Percentiles rank a stretch among this genome's conserved stretches.
Evolutionary conservation across 2,888 invertebrate species (phyloP).

Genomic region (Celastrina argiolus): DNA sequence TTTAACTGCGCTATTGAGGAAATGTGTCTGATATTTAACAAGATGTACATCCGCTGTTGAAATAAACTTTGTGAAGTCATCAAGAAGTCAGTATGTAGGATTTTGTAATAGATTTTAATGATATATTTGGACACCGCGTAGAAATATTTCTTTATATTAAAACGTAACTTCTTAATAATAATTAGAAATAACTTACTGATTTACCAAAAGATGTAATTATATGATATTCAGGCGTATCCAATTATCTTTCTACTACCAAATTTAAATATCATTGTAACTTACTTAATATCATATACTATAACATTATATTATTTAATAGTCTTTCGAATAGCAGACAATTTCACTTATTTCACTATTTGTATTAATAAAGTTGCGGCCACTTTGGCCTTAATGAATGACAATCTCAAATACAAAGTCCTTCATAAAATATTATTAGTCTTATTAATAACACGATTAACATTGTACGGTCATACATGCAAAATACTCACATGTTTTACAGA

Average conservation of each 20-base stretch:
- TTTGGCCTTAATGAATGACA: background rate
- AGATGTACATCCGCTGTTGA: conserved; percentile 3
- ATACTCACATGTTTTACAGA: background rate
- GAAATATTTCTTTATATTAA: too few species aligned
- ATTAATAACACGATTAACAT: background rate
- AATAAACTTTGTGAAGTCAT: background rate
- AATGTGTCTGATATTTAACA: background rate
- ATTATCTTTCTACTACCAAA: too few species aligned
- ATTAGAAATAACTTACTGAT: too few species aligned
- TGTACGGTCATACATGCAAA: background rate
- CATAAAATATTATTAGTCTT: background rate
- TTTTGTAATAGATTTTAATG: background rate
- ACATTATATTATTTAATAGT: too few species aligned
- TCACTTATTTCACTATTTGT: background rate
- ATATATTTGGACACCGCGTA: too few species aligned
- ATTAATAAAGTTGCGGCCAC: background rate
- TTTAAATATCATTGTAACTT: too few species aligned
- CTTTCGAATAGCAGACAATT: too few species aligned
- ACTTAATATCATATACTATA: too few species aligned
- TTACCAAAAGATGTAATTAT: too few species aligned
- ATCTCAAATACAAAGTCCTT: background rate
- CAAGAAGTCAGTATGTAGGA: background rate
- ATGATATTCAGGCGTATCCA: too few species aligned
- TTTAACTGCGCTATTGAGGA: background rate
- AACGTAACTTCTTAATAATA: too few species aligned